Evolutionary conservation across 2,888 invertebrate species (phyloP), one percentile per base, ranked within the genome.

Genomic region (Netelia melanura): DNA sequence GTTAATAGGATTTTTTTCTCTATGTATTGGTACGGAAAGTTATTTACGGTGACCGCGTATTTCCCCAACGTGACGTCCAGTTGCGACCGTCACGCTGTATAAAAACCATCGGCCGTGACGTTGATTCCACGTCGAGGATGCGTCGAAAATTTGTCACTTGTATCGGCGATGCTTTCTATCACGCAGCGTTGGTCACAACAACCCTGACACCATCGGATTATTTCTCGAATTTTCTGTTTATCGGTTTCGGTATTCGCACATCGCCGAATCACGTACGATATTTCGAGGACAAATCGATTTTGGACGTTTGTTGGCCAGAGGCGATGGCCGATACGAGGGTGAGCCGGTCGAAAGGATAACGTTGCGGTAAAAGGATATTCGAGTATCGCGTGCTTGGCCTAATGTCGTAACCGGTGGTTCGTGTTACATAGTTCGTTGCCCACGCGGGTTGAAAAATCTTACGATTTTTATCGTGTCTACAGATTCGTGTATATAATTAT

Each of bases 291-390:
- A 5, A 30, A 30, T 30, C 30, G 30, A 30, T 30, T 30, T 30
- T 30, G 3, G 30, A 3, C 30, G 30, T 30, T 30, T 30, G 0
- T 5, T 30, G 30, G 30, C 6, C 30, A 5, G 30, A 30, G 30
- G 30, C 30, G 30, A 56, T n/a, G 21, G 8, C 21, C 21, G 9
- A 43, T 56, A 38, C 21, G 14, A 56, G 17, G 1, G 11, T 6
- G 43, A 38, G 17, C 3, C 0, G 25, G 21, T 30, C 30, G 30
- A 30, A 30, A 30, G 30, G 43, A 44, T 61, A 43, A 61, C 17
- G 17, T 17, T 17, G 17, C 48, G 10, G n/a, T 72, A 58, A 75
- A 17, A 75, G 62, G 62, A 21, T 62, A 75, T 75, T 38, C 74
- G 52, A 64, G 62, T 75, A 75, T 75, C 38, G 9, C 21, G 30